Evolutionary conservation across 2,797 vertebrate species (phyloP).

Genomic region (Manis crassicaudata): DNA sequence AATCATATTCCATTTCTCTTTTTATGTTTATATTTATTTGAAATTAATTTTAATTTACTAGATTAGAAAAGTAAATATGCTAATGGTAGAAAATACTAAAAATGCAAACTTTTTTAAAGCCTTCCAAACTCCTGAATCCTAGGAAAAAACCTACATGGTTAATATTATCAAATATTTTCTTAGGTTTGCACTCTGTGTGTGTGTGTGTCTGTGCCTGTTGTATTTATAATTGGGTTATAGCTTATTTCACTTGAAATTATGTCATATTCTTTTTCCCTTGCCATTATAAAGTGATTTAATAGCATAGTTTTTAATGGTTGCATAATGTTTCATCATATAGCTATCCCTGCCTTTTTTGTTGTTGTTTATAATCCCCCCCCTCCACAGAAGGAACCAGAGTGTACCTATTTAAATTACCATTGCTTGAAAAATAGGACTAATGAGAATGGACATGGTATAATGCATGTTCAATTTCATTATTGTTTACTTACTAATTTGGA

Average conservation of each 20-base stretch:
- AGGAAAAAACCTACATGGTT: background rate
- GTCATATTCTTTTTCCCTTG: background rate
- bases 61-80: slow-evolving; percentile 16
- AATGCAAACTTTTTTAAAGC: background rate
- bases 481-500: background rate
- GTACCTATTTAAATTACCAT: background rate
- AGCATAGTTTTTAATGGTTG: background rate
- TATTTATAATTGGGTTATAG: background rate
- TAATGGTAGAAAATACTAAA: slow-evolving; percentile 11
- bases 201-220: background rate
- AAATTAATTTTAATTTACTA: background rate
- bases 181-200: background rate
- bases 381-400: background rate
- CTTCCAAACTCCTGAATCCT: background rate
- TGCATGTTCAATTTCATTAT: background rate
- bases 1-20: background rate
- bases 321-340: background rate
- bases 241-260: slow-evolving; percentile 44
- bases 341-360: background rate
- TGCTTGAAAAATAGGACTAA: slow-evolving; percentile 24
- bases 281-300: slow-evolving; percentile 9
- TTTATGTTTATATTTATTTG: background rate
- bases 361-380: background rate
- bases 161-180: slow-evolving; percentile 5
- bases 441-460: background rate